phyloP scores from a whole-genome alignment of 2,797 vertebrate genomes.

The Rallus crepitans region DNA sequence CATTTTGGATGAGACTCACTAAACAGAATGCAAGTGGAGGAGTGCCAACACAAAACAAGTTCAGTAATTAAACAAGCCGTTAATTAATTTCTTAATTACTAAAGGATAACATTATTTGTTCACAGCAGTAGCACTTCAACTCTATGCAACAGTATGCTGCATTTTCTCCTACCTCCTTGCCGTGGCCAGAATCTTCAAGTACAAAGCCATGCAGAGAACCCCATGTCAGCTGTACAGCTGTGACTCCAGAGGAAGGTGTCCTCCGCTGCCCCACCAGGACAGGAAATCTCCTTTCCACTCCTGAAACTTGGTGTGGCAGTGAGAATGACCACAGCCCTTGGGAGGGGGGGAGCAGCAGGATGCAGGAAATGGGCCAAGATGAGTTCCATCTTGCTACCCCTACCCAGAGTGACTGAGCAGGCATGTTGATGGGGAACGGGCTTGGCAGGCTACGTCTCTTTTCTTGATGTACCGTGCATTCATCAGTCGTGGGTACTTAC shows the following conservation, averaged over 20 bases:
- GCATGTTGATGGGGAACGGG: background rate
- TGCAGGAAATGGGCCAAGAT: background rate
- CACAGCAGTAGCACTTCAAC: background rate
- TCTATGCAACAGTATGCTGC: background rate
- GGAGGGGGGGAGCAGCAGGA: background rate
- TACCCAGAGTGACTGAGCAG: background rate
- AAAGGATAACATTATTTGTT: conserved; percentile 25
- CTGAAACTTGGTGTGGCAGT: background rate
- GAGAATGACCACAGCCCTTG: background rate
- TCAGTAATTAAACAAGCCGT: conserved; percentile 28
- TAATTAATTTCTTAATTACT: conserved; percentile 56
- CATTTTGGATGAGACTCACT: conserved; percentile 50
- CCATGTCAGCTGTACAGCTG: background rate
- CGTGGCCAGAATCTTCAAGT: background rate
- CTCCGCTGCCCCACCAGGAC: background rate
- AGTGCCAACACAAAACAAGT: conserved; percentile 32
- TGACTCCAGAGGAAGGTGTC: background rate
- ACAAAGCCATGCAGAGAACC: background rate
- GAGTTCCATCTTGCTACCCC: background rate
- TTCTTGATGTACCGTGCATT: background rate
- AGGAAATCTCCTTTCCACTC: background rate
- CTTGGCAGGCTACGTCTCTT: background rate
- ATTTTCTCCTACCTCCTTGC: background rate
- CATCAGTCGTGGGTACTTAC: conserved; percentile 77
- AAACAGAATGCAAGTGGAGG: conserved; percentile 12